Percentiles rank a stretch among this genome's conserved stretches.
Evolutionary conservation across 2,888 invertebrate genomes (phyloP).

Genomic region (Linhomoeus sp.): DNA sequence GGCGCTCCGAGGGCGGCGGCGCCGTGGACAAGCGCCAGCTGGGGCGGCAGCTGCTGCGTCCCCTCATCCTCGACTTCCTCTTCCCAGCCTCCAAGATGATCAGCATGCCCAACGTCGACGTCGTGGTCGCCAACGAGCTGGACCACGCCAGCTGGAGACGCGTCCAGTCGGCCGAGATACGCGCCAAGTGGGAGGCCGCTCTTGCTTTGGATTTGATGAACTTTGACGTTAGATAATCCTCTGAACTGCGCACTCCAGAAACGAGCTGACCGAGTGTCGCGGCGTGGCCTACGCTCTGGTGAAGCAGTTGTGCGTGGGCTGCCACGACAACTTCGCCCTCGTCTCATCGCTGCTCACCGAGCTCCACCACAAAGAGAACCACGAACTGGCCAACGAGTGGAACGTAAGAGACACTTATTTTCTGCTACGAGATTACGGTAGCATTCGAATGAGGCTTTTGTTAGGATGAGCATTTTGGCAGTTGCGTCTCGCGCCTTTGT

Average conservation of each 20-base stretch:
- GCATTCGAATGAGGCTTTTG: too few relatives aligned
- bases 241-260: too few relatives aligned
- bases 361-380: conserved; percentile 31
- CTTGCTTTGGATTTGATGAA: too few relatives aligned
- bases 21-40: background rate
- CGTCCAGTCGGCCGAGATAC: background rate
- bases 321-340: conserved; percentile 24
- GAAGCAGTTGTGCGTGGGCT: conserved; percentile 29
- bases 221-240: too few relatives aligned
- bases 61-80: conserved; percentile 31
- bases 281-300: conserved; percentile 32
- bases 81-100: conserved; percentile 33
- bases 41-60: conserved; percentile 1
- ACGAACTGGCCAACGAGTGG: conserved; percentile 32
- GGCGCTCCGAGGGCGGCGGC: background rate
- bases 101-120: too few relatives aligned
- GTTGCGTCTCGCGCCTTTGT: too few relatives aligned
- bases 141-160: background rate
- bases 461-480: too few relatives aligned
- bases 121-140: too few relatives aligned
- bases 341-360: conserved; percentile 28
- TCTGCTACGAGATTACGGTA: too few relatives aligned
- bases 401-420: too few relatives aligned
- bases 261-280: conserved; percentile 27
- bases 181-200: background rate